Conservation (phyloP, 2,888 invertebrate species). For the Cheilosia variabilis region DNA sequence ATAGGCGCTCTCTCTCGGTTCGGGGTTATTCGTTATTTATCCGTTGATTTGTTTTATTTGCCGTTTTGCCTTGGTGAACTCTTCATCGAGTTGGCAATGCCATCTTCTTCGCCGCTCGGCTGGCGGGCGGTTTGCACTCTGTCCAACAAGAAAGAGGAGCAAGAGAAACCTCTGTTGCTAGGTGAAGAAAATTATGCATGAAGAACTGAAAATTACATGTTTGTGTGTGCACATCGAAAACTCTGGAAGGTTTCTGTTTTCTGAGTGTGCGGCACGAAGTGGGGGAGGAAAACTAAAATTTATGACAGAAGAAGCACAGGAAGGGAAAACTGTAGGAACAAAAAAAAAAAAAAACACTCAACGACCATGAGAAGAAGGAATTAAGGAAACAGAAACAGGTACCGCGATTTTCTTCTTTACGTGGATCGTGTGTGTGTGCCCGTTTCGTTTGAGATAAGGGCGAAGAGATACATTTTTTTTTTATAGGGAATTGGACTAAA, state of each 20-base stretch:
- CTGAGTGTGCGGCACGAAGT: not conserved
- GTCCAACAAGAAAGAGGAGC: slow-evolving; percentile 41
- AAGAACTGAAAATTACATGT: slow-evolving; percentile 9
- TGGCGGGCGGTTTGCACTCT: not conserved
- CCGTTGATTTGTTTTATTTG: slow-evolving; percentile 50
- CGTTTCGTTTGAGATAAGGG: slow-evolving; percentile 36
- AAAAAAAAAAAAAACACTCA: not conserved
- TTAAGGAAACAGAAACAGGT: slow-evolving; percentile 67
- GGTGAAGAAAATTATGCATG: slow-evolving; percentile 71
- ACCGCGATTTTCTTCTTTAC: slow-evolving; percentile 53
- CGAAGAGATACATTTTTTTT: slow-evolving; percentile 41
- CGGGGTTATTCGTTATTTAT: slow-evolving; percentile 31
- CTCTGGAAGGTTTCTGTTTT: slow-evolving; percentile 50
- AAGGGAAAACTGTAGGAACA: slow-evolving; percentile 32
- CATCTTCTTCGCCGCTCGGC: slow-evolving; percentile 17
- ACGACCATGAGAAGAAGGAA: slow-evolving; percentile 42
- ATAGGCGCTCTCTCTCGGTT: not conserved
- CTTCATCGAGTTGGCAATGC: slow-evolving; percentile 38
- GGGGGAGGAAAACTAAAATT: slow-evolving; percentile 48
- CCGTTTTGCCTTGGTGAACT: slow-evolving; percentile 59
- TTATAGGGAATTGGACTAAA: slow-evolving; percentile 30
- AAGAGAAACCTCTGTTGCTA: slow-evolving; percentile 74
- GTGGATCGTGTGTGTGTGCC: not conserved
- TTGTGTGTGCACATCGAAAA: slow-evolving; percentile 51
- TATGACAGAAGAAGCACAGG: slow-evolving; percentile 49